These are phyloP conservation scores for Lordiphosa collinella DNA, from an alignment of 1,140 invertebrate genomes.

Conservation along the genomic window DNA sequence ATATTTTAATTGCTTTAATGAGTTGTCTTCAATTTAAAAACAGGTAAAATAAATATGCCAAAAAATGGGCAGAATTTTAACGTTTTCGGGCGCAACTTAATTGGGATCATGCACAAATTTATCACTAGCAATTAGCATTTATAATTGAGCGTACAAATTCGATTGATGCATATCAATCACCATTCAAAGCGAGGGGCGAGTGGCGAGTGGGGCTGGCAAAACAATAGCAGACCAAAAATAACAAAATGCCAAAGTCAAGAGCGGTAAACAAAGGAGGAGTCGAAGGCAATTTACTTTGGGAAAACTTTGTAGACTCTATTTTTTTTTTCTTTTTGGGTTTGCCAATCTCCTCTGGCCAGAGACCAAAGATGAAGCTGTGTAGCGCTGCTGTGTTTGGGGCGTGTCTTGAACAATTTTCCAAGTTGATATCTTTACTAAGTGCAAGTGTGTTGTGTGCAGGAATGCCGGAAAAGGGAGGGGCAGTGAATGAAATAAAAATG, in stretches of 20 bases:
- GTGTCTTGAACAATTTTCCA: slow-evolving; percentile 40
- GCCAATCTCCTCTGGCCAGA: slow-evolving; percentile 1
- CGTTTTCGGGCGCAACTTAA: slow-evolving; percentile 6
- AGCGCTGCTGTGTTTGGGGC: slow-evolving; percentile 45
- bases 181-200: neutral
- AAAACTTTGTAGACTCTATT: neutral
- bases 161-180: slow-evolving; percentile 36
- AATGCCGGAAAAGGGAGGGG: slow-evolving; percentile 18
- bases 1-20: slow-evolving; percentile 49
- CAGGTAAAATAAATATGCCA: slow-evolving; percentile 35
- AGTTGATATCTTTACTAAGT: slow-evolving; percentile 48
- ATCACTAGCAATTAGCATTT: slow-evolving; percentile 65
- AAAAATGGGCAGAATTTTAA: no score
- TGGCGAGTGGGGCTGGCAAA: neutral
- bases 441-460: slow-evolving; percentile 17
- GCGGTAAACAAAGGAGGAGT: neutral
- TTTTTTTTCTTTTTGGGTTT: neutral
- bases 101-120: slow-evolving; percentile 16
- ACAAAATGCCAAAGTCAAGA: slow-evolving; percentile 29
- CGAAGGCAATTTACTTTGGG: neutral
- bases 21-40: slow-evolving; percentile 26
- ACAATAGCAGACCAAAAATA: slow-evolving; percentile 4
- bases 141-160: slow-evolving; percentile 52
- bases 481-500: neutral
- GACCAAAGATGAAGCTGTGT: slow-evolving; percentile 12